Evolutionary conservation across 2,888 invertebrate genomes (phyloP).

Genomic region (Synergus laeviventris): DNA sequence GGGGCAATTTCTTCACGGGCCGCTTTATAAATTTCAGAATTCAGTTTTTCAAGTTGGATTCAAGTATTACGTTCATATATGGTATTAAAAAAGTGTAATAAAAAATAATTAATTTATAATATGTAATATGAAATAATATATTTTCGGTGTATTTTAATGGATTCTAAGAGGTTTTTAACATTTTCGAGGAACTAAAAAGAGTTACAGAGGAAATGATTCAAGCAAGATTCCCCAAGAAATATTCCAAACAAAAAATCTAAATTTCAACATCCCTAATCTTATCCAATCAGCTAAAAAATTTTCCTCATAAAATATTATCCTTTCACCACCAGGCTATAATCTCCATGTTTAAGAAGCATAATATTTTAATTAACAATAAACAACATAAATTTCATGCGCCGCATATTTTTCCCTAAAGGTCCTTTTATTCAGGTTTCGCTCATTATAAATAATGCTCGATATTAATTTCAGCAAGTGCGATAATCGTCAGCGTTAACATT

Average conservation of each 20-base stretch:
- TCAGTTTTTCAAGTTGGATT: background rate
- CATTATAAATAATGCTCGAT: conserved; percentile 40
- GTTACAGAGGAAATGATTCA: too few species aligned
- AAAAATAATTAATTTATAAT: too few species aligned
- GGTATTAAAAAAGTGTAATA: background rate
- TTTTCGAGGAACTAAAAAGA: too few species aligned
- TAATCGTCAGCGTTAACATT: conserved; percentile 39
- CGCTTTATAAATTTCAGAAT: background rate
- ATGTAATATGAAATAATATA: too few species aligned
- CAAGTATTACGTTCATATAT: background rate
- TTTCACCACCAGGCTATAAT: background rate
- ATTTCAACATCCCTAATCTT: too few species aligned
- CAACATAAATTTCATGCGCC: background rate
- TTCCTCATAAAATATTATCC: background rate
- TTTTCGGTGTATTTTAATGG: too few species aligned
- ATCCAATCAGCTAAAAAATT: background rate
- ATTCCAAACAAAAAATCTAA: too few species aligned
- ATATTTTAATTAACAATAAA: conserved; percentile 29
- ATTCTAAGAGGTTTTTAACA: too few species aligned
- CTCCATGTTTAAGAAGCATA: background rate
- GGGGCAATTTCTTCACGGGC: too few species aligned
- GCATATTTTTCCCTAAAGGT: conserved; percentile 2
- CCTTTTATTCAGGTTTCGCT: conserved; percentile 23
- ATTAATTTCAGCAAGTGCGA: conserved; percentile 37
- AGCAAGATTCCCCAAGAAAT: too few species aligned